Evolutionary conservation across 35 echinoderm and acorn worm species (phyloP), one percentile per base, ranked within the genome.

Genomic region (Anneissia japonica): DNA sequence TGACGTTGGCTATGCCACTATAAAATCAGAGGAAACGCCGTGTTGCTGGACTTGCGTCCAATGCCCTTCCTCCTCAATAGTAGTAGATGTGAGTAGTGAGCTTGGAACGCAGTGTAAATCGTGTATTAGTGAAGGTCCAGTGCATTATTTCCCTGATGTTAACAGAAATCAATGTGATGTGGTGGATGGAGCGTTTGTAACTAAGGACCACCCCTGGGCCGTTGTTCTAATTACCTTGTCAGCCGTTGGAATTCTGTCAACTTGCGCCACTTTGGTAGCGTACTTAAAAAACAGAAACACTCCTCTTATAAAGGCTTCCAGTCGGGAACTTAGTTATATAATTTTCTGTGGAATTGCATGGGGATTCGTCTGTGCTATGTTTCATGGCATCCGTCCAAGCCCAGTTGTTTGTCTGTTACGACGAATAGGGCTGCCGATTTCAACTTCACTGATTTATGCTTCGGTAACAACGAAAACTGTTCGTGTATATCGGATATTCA

Each of bases 401-500:
- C 75, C 86, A 43, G 79, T 88, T 30, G 88, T 87, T 13, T 99
- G 96, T 72, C 41, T 87, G 9, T 46, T 93, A 37, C 34, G 86
- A 19, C 73, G 95, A 34, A 75, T 98, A 31, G 95, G 95, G 30
- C 82, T 89, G 13, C 81, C 82, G 5, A 78, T 99, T 26, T 89
- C 85, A 9, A 51, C 76, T 10, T 90, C 92, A 16, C 77, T 99
- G 33, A 93, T 93, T 19, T 99, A 99, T 56, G 86, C 88, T 39
- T 80, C 96, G 5, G 77, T 99, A 46, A 85, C 88, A 14, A 93
- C 92, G 0, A 94, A 99, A 76, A 99, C 96, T 0, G 92, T 93
- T 39, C 56, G 96, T 23, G 75, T 99, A 21, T 99, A 94, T 75
- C 84, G 96, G 41, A 99, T 99, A 72, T 99, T 99, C 76, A 37